These are phyloP conservation scores for Carabus problematicus DNA, from an alignment of 2,888 invertebrate species.

Conservation along the genomic window DNA sequence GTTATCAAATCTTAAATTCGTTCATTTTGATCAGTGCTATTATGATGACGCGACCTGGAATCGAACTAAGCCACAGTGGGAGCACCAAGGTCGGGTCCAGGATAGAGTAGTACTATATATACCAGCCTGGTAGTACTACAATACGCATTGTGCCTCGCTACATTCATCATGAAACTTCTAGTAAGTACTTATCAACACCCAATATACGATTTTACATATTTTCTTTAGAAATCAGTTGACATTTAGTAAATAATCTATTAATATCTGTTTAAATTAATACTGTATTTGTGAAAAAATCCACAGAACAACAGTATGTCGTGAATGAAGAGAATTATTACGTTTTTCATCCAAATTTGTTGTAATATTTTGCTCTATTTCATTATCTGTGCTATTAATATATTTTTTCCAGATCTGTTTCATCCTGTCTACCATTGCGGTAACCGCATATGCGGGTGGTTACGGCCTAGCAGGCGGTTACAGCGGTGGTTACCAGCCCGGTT, in stretches of 20 bases:
- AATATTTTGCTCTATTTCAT: no score
- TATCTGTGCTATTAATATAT: not conserved
- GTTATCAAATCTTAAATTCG: no score
- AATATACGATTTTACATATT: no score
- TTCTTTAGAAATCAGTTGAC: no score
- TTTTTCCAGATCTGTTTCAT: conserved; percentile 44
- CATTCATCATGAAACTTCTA: not conserved
- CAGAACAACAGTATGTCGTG: no score
- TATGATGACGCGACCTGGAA: conserved; percentile 6
- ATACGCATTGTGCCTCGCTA: not conserved
- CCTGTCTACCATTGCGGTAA: conserved; percentile 16
- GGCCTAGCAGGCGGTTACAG: conserved; percentile 39
- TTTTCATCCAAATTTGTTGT: no score
- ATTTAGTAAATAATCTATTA: no score
- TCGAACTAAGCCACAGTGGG: conserved; percentile 16
- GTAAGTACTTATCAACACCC: not conserved
- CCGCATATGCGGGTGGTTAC: conserved; percentile 44
- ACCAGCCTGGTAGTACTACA: not conserved
- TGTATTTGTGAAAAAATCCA: no score
- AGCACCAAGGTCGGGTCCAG: conserved; percentile 18
- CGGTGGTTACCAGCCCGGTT: conserved; percentile 23
- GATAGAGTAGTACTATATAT: conserved; percentile 6
- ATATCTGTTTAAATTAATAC: no score
- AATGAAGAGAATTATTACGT: no score
- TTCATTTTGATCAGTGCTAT: not conserved